Evolutionary conservation across 2,113 vertebrate species (phyloP), one percentile per base, ranked within the genome.

Genomic region (Dipodomys stephensi): DNA sequence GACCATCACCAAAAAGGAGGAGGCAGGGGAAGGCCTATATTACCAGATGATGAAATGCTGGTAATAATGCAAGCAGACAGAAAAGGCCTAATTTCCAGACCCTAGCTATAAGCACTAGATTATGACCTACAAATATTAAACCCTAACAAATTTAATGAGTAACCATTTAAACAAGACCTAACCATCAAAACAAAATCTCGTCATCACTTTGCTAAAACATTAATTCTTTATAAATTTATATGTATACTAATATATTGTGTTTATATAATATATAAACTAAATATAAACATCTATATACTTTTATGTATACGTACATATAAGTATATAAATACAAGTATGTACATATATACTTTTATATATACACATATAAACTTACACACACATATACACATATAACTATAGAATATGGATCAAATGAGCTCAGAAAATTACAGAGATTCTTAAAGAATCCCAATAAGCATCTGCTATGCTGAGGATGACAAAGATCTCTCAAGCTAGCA

Each of bases 351-450:
- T 16, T 57, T 16, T 57, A 19, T 57, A 57, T 57, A 53, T 53
- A 53, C 12, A 53, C 12, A 53, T 53, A 57, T 18, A 57, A 49
- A 49, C 49, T 49, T 57, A 57, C 15, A 57, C 53, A 57, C 53
- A 57, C 53, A 57, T 16, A 57, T 16, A 57, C 15, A 57, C 53
- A 57, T 13, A 64, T 10, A 85, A 67, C 16, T 2, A 72, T 6
- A 79, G 25, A 78, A 57, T 28, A 91, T 8, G 46, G n/a, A 80
- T 68, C 69, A 67, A 92, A 16, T 39, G 68, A 87, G 27, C 57
- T 93, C 71, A 88, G 77, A 79, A 88, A 94, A 92, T 69, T 74
- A 77, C 25, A 1, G 10, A 85, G 13, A 94, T 83, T 64, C 30
- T 92, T 73, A 78, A 20, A 28, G 64, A 76, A 95, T 72, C 57